phyloP scores from a whole-genome alignment of 2,797 vertebrate genomes.

The Neoniphon sammara region DNA sequence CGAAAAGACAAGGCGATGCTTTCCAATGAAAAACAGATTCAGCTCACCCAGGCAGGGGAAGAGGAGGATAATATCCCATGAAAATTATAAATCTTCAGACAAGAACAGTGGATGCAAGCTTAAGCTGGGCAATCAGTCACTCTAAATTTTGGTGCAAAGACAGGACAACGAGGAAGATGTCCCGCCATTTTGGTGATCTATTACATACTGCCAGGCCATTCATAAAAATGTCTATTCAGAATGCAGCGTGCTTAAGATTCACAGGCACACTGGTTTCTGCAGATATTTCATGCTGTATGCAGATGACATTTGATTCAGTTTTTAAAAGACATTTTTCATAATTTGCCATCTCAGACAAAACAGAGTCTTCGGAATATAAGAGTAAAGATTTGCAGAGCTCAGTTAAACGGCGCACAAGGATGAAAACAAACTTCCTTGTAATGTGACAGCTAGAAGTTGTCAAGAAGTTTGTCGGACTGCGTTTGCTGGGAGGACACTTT shows the following conservation, averaged over 20 bases:
- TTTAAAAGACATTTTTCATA: too few relatives aligned
- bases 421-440: neutral
- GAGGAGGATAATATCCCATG: neutral
- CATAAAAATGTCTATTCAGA: neutral
- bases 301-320: too few relatives aligned
- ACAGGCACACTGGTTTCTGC: too few relatives aligned
- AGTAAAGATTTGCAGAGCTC: neutral
- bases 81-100: conserved; percentile 14
- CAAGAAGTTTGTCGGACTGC: neutral
- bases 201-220: too few relatives aligned
- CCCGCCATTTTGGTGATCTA: too few relatives aligned
- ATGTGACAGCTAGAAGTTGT: neutral
- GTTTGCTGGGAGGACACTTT: neutral
- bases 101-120: conserved; percentile 32
- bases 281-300: too few relatives aligned
- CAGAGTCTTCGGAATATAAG: neutral
- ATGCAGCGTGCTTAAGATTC: neutral
- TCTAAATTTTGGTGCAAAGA: neutral
- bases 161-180: too few relatives aligned
- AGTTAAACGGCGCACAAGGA: neutral
- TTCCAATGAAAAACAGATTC: conserved; percentile 16
- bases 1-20: conserved; percentile 16
- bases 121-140: conserved; percentile 3
- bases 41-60: conserved; percentile 2
- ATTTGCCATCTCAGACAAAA: neutral